A percentile compares a stretch with the other conserved stretches of the same genome.
These are phyloP conservation scores for Lasioglossum figueresi DNA, from an alignment of 2,888 invertebrate species.

Conservation along the genomic window DNA sequence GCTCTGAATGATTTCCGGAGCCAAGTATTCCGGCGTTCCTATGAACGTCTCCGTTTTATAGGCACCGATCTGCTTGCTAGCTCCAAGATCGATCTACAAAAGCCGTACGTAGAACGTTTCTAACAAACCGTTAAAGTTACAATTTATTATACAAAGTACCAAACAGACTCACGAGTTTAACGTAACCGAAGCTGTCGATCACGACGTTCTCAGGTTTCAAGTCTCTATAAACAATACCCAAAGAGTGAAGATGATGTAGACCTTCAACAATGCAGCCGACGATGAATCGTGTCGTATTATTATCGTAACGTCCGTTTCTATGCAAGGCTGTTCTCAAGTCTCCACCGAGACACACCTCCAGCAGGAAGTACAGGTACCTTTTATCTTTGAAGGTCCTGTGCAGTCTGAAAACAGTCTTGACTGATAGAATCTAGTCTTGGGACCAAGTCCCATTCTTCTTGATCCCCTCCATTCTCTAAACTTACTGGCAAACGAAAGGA, in stretches of 20 bases:
- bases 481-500: conserved; percentile 89
- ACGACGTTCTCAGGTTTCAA: conserved; percentile 97
- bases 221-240: conserved; percentile 93
- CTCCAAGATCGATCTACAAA: conserved; percentile 93
- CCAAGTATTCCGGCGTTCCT: conserved; percentile 95
- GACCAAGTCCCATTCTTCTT: too few species aligned
- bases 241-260: conserved; percentile 93
- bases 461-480: too few species aligned
- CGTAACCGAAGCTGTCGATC: conserved; percentile 92
- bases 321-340: conserved; percentile 96
- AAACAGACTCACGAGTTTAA: conserved; percentile 89
- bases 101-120: background rate
- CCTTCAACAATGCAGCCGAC: conserved; percentile 96
- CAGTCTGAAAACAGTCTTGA: conserved; percentile 85
- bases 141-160: background rate
- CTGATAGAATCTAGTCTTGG: background rate
- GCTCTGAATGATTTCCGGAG: conserved; percentile 95
- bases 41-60: conserved; percentile 97
- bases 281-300: conserved; percentile 92
- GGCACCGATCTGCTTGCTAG: conserved; percentile 91
- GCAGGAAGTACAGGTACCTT: conserved; percentile 95
- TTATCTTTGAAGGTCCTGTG: conserved; percentile 95
- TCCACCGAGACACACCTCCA: conserved; percentile 97
- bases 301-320: conserved; percentile 91
- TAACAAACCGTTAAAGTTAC: background rate